These are phyloP conservation scores for Perca schrenkii DNA, from an alignment of 2,113 vertebrate genomes.

Conservation along the genomic window DNA sequence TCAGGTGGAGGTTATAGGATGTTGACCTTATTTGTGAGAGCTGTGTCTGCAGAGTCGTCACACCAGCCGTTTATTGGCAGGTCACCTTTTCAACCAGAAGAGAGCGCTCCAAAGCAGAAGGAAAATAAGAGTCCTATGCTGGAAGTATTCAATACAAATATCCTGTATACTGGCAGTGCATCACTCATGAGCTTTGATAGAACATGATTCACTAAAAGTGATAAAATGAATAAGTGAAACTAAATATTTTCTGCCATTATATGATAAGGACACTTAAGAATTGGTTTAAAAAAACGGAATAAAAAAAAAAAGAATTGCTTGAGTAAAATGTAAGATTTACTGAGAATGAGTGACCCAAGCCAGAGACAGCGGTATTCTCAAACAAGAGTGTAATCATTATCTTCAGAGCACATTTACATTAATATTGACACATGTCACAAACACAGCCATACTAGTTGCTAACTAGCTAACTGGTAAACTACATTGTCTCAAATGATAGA, in stretches of 20 bases:
- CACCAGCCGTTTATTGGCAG: background rate
- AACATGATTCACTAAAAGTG: background rate
- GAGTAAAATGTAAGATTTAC: background rate
- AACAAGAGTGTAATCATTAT: background rate
- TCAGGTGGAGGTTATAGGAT: background rate
- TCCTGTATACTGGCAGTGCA: background rate
- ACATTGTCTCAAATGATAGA: background rate
- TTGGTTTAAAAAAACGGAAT: background rate
- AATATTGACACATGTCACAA: background rate
- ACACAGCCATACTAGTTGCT: background rate
- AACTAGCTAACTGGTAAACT: background rate
- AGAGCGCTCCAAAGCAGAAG: background rate
- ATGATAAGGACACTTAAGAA: background rate
- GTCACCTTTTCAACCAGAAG: conserved; percentile 1
- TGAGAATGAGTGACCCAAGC: background rate
- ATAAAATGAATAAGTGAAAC: background rate
- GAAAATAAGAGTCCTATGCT: background rate
- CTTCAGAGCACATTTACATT: background rate
- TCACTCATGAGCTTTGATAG: background rate
- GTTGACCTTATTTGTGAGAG: background rate
- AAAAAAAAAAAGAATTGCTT: background rate
- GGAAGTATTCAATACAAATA: background rate
- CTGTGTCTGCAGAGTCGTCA: background rate
- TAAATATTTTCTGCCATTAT: background rate
- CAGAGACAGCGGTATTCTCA: background rate